Evolutionary conservation across 2,888 invertebrate genomes (phyloP), one percentile per base, ranked within the genome.

Genomic region (Aelia acuminata): DNA sequence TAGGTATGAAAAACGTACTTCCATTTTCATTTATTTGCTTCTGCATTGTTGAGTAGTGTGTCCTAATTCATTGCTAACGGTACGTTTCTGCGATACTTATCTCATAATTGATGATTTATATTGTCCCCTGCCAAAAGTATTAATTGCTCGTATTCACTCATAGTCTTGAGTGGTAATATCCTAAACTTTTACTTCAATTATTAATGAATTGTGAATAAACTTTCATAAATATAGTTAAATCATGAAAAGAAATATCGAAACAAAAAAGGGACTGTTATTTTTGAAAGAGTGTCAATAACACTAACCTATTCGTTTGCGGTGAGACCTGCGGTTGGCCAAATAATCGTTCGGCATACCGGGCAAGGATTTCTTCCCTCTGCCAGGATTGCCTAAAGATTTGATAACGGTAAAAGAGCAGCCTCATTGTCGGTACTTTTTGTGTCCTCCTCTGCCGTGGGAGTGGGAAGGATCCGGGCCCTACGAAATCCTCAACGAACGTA

Each of bases 401-500:
- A 70, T 70, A 70, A 70, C 63, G 63, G 63, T 70, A 70, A n/a
- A n/a, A 31, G 31, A 70, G 35, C n/a, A 80, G 80, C 80, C 80
- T 80, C 80, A 80, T 80, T 80, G 80, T 47, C 43, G 80, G 43
- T 47, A 43, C 80, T 80, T 80, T 80, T 80, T 80, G 80, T 80
- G n/a, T 47, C 3, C 4, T 70, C 18, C 63, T n/a, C n/a, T 15
- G 43, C 43, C 87, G 87, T 87, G 87, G 87, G 87, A 87, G 87
- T 87, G 87, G 87, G 87, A 87, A 86, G 63, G 43, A 35, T 13
- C 39, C 10, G 0, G 43, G 75, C 39, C 75, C 75, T 75, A 39
- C 35, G 22, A 39, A 75, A 80, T 80, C 80, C 43, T 80, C 80
- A 80, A 63, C 70, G 87, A 87, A 87, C 70, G 48, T 87, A 87